Evolutionary conservation across 2,113 vertebrate species (phyloP).

Genomic region (Cricetomys ansorgei): DNA sequence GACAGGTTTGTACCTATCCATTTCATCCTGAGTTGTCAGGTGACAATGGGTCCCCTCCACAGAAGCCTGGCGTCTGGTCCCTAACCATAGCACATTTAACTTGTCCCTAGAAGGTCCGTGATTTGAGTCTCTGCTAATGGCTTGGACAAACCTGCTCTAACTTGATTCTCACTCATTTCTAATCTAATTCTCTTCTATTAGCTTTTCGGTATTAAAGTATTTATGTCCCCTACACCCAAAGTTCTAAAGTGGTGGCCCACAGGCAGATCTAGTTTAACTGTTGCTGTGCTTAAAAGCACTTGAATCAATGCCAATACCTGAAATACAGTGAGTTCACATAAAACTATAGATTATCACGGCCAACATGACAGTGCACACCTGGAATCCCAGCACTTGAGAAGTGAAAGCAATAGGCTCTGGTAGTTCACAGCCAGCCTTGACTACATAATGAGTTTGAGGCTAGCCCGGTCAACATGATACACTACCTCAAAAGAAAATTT

Average conservation of each 20-base stretch:
- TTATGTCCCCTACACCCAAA: conserved; percentile 39
- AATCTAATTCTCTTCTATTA: background rate
- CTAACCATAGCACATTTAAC: background rate
- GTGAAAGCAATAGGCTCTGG: no score
- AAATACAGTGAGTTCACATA: background rate
- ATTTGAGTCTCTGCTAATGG: background rate
- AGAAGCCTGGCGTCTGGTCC: background rate
- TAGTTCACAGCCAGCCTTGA: background rate
- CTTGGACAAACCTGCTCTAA: background rate
- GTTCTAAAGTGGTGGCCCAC: background rate
- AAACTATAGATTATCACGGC: background rate
- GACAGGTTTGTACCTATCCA: background rate
- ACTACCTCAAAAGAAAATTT: background rate
- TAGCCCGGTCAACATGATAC: background rate
- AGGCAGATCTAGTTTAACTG: background rate
- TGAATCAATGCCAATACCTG: conserved; percentile 3
- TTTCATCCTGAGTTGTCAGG: background rate
- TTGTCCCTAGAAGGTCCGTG: conserved; percentile 7
- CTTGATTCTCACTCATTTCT: background rate
- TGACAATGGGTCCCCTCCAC: background rate
- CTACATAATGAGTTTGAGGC: background rate
- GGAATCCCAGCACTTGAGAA: background rate
- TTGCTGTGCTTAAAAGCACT: background rate
- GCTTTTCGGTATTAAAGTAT: background rate
- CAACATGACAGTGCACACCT: background rate